A percentile compares a stretch with the other conserved stretches of the same genome.
phyloP scores from a whole-genome alignment of 2,888 invertebrate genomes.

The Netelia virgata region DNA sequence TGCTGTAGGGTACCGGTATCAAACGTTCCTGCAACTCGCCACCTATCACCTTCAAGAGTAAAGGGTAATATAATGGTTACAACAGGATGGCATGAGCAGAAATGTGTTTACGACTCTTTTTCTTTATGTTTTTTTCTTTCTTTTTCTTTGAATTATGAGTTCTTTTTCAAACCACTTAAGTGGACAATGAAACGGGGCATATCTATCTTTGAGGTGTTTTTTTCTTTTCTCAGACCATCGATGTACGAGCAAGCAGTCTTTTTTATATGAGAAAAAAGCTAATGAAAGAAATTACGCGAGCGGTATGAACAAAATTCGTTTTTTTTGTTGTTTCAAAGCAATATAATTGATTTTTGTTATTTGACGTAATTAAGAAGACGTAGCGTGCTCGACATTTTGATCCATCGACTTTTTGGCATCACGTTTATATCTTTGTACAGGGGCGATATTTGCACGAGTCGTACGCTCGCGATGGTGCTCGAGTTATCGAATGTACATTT shows the following conservation, averaged over 20 bases:
- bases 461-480: slow-evolving; percentile 65
- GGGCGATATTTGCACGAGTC: slow-evolving; percentile 63
- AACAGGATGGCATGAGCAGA: slow-evolving; percentile 82
- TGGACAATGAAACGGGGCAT: slow-evolving; percentile 19
- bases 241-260: slow-evolving; percentile 57
- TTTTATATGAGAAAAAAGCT: neutral
- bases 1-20: slow-evolving; percentile 99
- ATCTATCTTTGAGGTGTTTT: slow-evolving; percentile 17
- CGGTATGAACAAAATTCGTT: neutral
- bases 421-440: slow-evolving; percentile 42
- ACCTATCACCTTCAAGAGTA: slow-evolving; percentile 99
- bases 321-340: neutral
- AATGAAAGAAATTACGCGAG: neutral
- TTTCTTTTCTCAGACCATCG: slow-evolving; percentile 35
- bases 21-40: slow-evolving; percentile 99
- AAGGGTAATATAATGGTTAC: slow-evolving; percentile 93
- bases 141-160: slow-evolving; percentile 13
- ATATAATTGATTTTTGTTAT: neutral
- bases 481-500: slow-evolving; percentile 25
- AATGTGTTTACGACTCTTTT: slow-evolving; percentile 68
- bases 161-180: slow-evolving; percentile 25
- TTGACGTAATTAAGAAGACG: neutral
- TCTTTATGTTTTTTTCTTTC: slow-evolving; percentile 33
- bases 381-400: slow-evolving; percentile 50
- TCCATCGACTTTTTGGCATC: slow-evolving; percentile 50